Evolutionary conservation across 2,113 vertebrate species (phyloP), one percentile per base, ranked within the genome.

Genomic region (Sardina pilchardus): DNA sequence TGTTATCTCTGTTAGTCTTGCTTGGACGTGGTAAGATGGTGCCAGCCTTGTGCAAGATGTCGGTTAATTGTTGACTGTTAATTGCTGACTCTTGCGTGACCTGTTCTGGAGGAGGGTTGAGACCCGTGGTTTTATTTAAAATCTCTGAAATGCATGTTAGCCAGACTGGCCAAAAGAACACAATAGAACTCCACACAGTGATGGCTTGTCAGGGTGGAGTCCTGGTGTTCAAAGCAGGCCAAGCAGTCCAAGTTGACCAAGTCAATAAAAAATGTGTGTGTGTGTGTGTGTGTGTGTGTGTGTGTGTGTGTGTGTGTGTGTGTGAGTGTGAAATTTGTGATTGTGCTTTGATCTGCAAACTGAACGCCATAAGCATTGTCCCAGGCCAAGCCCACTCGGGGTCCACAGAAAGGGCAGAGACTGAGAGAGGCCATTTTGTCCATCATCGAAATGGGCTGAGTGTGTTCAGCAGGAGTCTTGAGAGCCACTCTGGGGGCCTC

Each of bases 381-480:
- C 30, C 3, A 75, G 67, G 30, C 30, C 30, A 30, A 6, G 30
- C 45, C 34, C 9, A 45, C 81, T 50, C 21, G n/a, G n/a, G 45
- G 47, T 48, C 16, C 45, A 82, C 48, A 16, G n/a, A 30, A 47
- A 47, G 43, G 67, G 83, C 63, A 5, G 17, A 19, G 44, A 48
- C 39, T 24, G n/a, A 75, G 30, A 26, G 67, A 59, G 6, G 83
- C 83, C 83, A 84, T 84, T 84, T 84, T 84, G 83, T 84, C 83
- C 36, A 26, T 84, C 63, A 80, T 24, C 42, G 42, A 42, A 53
- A 30, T 36, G 67, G 30, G 30, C 67, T 75, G 30, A 26, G n/a
- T 84, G 34, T 84, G 67, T 34, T 56, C 19, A 56, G 21, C 53
- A 24, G 50, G 19, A 24, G 21, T 24, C 53, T 24, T 24, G 17